A percentile compares a stretch with the other conserved stretches of the same genome.
Evolutionary conservation across 2,888 invertebrate genomes (phyloP).

Genomic region (Cremastobaeus sp.): DNA sequence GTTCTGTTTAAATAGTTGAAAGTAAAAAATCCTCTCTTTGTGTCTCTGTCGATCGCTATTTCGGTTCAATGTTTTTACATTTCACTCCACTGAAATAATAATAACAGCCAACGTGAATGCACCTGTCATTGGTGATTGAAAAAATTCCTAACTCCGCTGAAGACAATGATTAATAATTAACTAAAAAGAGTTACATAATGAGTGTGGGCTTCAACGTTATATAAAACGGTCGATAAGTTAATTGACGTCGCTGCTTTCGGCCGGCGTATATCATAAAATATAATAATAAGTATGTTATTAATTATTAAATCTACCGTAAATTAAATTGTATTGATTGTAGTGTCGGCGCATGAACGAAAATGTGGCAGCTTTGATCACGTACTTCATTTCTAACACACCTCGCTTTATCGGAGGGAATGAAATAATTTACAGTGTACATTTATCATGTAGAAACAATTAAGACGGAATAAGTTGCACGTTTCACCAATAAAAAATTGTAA

Average conservation of each 20-base stretch:
- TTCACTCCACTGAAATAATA: too few relatives aligned
- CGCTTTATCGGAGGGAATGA: not conserved
- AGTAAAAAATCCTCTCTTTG: too few relatives aligned
- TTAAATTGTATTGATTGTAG: constrained; percentile 57
- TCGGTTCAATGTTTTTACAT: not conserved
- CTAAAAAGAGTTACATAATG: constrained; percentile 18
- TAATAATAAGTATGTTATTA: constrained; percentile 33
- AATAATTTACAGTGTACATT: not conserved
- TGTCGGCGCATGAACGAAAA: constrained; percentile 58
- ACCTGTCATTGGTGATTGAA: too few relatives aligned
- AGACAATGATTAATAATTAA: constrained; percentile 12
- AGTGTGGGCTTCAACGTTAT: not conserved
- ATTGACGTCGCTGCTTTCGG: not conserved
- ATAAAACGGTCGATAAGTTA: constrained; percentile 17
- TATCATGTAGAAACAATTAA: not conserved
- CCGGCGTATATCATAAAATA: constrained; percentile 19
- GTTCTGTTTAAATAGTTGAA: too few relatives aligned
- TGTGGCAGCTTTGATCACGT: constrained; percentile 50
- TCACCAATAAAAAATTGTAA: too few relatives aligned
- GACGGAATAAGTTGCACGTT: too few relatives aligned
- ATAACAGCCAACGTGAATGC: too few relatives aligned
- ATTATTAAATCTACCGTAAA: constrained; percentile 49
- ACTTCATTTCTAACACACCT: constrained; percentile 25
- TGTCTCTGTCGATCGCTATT: too few relatives aligned
- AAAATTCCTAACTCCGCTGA: too few relatives aligned